A percentile compares a stretch with the other conserved stretches of the same genome.
Evolutionary conservation across 2,888 invertebrate genomes (phyloP).

Genomic region (Acleris laterana): DNA sequence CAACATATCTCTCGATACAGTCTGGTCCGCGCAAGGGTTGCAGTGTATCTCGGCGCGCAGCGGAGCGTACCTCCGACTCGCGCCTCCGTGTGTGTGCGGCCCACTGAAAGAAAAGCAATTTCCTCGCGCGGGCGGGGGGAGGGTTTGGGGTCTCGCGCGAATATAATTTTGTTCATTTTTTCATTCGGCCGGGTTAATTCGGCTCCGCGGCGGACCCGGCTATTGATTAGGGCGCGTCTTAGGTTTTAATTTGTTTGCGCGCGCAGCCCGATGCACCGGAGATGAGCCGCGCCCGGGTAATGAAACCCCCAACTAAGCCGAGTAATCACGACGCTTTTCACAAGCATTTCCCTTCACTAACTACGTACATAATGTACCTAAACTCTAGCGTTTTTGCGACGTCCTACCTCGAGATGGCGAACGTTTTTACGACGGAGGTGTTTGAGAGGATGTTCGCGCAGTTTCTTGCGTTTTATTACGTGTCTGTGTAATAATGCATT

Average conservation of each 20-base stretch:
- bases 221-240: constrained; percentile 85
- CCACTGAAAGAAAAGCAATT: constrained; percentile 84
- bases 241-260: constrained; percentile 85
- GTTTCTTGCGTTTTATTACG: constrained; percentile 26
- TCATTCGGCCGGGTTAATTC: constrained; percentile 84
- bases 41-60: constrained; percentile 11
- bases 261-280: constrained; percentile 82
- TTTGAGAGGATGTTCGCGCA: constrained; percentile 22
- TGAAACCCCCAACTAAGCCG: constrained; percentile 64
- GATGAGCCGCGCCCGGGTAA: constrained; percentile 61
- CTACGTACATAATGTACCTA: constrained; percentile 7
- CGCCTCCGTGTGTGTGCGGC: constrained; percentile 75
- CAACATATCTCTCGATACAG: too few species aligned
- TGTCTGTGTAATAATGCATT: constrained; percentile 20
- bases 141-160: constrained; percentile 81
- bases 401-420: constrained; percentile 5
- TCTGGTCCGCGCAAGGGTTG: constrained; percentile 10
- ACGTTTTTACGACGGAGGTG: constrained; percentile 31
- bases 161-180: constrained; percentile 85
- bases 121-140: constrained; percentile 66
- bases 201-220: constrained; percentile 81
- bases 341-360: constrained; percentile 57
- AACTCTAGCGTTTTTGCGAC: constrained; percentile 10
- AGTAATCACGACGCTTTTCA: constrained; percentile 73
- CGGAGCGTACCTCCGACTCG: constrained; percentile 23